phyloP scores from a whole-genome alignment of 2,797 vertebrate genomes.

The Megaceryle alcyon region DNA sequence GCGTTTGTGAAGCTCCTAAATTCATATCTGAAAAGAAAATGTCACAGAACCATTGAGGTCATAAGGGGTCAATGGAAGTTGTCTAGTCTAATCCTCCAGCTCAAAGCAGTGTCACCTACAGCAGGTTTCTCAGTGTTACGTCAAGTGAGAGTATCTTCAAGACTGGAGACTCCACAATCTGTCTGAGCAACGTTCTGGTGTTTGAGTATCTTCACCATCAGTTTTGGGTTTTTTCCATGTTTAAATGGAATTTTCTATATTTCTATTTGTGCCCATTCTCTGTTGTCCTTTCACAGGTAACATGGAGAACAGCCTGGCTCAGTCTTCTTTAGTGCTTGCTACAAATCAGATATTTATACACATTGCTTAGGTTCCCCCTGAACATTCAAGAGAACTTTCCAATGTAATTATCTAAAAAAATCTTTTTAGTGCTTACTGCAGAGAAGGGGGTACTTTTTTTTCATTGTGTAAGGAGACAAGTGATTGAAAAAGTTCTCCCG shows the following conservation, averaged over 20 bases:
- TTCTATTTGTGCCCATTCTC: background rate
- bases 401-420: background rate
- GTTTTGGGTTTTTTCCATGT: background rate
- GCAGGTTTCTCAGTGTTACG: background rate
- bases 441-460: background rate
- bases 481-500: background rate
- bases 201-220: background rate
- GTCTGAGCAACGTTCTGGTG: background rate
- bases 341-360: background rate
- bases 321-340: background rate
- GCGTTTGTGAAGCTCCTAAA: background rate
- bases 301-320: background rate
- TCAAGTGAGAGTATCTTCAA: accelerated
- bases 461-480: background rate
- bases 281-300: background rate
- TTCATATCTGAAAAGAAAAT: background rate
- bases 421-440: background rate
- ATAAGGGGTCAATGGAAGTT: background rate
- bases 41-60: background rate
- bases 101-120: background rate
- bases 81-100: background rate
- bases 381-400: background rate
- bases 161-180: background rate
- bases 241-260: background rate
- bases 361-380: background rate